Conservation (phyloP, 2,113 vertebrate genomes). For the Nyctibius bracteatus region DNA sequence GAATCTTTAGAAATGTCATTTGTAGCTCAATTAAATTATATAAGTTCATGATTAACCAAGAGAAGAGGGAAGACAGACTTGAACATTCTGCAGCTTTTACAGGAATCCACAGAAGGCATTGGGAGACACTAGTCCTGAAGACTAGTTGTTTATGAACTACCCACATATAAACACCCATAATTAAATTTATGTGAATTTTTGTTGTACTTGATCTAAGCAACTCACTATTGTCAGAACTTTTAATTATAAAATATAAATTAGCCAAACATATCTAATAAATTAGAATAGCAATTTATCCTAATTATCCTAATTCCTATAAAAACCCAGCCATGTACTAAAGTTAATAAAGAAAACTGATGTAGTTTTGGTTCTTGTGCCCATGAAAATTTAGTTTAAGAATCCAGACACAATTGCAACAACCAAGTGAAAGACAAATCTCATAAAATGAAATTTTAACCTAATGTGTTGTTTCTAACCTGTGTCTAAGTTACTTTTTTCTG, state of each 20-base stretch:
- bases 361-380: neutral
- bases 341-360: neutral
- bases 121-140: neutral
- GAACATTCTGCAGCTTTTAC: neutral
- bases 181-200: slow-evolving; percentile 12
- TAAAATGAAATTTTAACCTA: neutral
- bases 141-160: neutral
- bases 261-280: neutral
- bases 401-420: neutral
- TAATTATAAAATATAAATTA: slow-evolving; percentile 4
- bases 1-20: neutral
- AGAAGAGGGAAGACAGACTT: neutral
- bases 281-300: too few species aligned
- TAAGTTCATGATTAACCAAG: neutral
- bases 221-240: neutral
- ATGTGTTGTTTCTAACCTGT: neutral
- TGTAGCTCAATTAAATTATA: neutral
- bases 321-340: neutral
- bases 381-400: neutral
- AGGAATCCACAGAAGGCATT: neutral
- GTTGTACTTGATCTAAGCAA: neutral
- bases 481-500: neutral
- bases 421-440: neutral
- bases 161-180: neutral
- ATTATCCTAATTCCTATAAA: neutral